These are phyloP conservation scores for Turritopsis dohrnii DNA, from an alignment of 30 jellyfish, hydroid and myxozoan genomes.

Conservation along the genomic window DNA sequence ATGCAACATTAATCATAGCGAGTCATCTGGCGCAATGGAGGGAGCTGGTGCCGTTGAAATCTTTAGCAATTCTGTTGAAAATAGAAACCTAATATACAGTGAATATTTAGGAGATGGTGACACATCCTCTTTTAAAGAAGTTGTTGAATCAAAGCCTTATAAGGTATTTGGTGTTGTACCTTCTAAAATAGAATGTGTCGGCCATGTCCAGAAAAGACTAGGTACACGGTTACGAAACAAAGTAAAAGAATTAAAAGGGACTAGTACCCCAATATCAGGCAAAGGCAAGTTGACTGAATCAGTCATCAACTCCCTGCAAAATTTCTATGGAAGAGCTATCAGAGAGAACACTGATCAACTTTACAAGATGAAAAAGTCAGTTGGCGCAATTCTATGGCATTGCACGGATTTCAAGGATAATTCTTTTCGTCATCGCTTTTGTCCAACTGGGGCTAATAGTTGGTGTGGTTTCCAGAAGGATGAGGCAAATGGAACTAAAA, in stretches of 20 bases:
- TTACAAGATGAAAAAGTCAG: neutral
- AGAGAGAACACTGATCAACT: slow-evolving; percentile 1
- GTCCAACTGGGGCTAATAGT: neutral
- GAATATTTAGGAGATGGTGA: no score
- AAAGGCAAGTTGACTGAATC: neutral
- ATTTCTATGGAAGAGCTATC: neutral
- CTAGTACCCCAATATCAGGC: neutral
- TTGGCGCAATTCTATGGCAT: slow-evolving; percentile 2
- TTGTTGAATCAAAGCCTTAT: neutral
- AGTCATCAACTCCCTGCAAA: neutral
- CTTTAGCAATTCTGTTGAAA: neutral
- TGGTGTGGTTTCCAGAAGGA: neutral
- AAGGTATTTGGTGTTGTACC: neutral
- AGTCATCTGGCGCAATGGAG: no score
- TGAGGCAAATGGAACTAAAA: neutral
- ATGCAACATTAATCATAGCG: neutral
- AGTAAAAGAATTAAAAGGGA: no score
- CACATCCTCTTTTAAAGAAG: neutral
- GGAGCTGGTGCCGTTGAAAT: neutral
- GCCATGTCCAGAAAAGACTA: no score
- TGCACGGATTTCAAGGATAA: slow-evolving; percentile 8
- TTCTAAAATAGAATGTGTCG: neutral
- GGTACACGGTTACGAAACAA: no score
- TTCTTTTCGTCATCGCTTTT: neutral
- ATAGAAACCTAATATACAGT: no score